phyloP scores from a whole-genome alignment of 2,888 invertebrate species.

The Argyresthia albistria region DNA sequence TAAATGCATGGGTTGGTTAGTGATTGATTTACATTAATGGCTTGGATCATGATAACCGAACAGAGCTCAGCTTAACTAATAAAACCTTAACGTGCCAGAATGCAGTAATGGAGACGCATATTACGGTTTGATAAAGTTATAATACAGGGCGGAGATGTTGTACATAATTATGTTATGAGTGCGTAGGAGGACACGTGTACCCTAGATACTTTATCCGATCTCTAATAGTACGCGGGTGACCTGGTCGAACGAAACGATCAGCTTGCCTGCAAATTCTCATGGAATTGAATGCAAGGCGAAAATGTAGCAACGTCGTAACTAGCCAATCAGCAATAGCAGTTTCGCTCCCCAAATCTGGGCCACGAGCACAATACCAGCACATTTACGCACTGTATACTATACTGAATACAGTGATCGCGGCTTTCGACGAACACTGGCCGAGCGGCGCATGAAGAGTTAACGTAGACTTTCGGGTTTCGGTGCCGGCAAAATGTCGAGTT shows the following conservation, averaged over 20 bases:
- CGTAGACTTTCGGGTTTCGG: conserved; percentile 45
- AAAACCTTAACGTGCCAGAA: too few species aligned
- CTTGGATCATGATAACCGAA: too few species aligned
- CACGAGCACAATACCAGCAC: conserved; percentile 45
- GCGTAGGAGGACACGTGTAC: conserved; percentile 2
- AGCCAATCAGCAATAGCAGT: conserved; percentile 60
- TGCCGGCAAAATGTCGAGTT: conserved; percentile 56
- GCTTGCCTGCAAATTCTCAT: conserved; percentile 58
- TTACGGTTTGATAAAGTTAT: too few species aligned
- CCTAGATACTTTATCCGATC: conserved; percentile 1
- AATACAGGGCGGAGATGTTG: too few species aligned
- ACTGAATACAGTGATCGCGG: conserved; percentile 8
- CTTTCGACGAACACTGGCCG: conserved; percentile 40
- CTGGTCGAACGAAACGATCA: conserved; percentile 48
- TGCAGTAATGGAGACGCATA: too few species aligned
- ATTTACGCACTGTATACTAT: conserved; percentile 34
- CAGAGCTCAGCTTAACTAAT: too few species aligned
- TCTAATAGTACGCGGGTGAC: conserved; percentile 33
- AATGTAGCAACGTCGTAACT: conserved; percentile 61
- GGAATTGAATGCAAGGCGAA: conserved; percentile 64
- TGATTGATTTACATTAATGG: too few species aligned
- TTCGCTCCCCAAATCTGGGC: conserved; percentile 62
- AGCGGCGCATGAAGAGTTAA: conserved; percentile 40
- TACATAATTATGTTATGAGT: too few species aligned
- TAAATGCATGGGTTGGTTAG: too few species aligned